Evolutionary conservation across 2,888 invertebrate species (phyloP), one percentile per base, ranked within the genome.

Genomic region (Nezara viridula): DNA sequence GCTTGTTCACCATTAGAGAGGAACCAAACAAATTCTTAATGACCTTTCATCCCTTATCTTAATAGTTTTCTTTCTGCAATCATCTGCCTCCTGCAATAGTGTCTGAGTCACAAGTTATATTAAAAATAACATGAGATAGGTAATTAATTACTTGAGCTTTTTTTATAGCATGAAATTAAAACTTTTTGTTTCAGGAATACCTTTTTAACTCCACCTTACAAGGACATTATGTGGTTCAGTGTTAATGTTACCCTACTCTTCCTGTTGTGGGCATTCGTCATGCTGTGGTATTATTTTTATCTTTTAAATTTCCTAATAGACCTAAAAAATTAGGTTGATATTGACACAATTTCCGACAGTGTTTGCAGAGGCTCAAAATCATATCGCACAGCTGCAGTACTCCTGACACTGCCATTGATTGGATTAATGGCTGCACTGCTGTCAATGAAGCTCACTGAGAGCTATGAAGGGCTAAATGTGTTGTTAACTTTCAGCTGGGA

Each of bases 161-260:
- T n/a, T n/a, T n/a, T n/a, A n/a, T n/a, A n/a, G n/a, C n/a, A n/a
- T n/a, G n/a, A n/a, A 44, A 44, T 44, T 44, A 44, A 44, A 44
- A 44, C n/a, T n/a, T n/a, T 86, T 91, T 89, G 93, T 94, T 91
- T 91, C 93, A 94, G 94, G 91, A 92, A 94, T 90, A 94, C 94
- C 90, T 94, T 95, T 92, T 92, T 95, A 91, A 94, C 94, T 92
- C 94, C 95, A 91, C 94, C 95, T 90, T 94, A 94, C 90, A 94
- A 94, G 90, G 94, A 95, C 91, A 95, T 95, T 10, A 94, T 94
- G 92, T 95, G 95, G 94, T 94, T 95, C 92, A 95, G 95, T 91
- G 94, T 95, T 92, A 95, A 94, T 93, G 94, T 94, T 86, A 94
- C 94, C 91, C 93, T 95, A 92, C 93, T 95, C 92, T 94, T 95